Percentiles rank a stretch among this genome's conserved stretches.
These are phyloP conservation scores for Trachurus trachurus DNA, from an alignment of 2,797 vertebrate genomes.

Conservation along the genomic window DNA sequence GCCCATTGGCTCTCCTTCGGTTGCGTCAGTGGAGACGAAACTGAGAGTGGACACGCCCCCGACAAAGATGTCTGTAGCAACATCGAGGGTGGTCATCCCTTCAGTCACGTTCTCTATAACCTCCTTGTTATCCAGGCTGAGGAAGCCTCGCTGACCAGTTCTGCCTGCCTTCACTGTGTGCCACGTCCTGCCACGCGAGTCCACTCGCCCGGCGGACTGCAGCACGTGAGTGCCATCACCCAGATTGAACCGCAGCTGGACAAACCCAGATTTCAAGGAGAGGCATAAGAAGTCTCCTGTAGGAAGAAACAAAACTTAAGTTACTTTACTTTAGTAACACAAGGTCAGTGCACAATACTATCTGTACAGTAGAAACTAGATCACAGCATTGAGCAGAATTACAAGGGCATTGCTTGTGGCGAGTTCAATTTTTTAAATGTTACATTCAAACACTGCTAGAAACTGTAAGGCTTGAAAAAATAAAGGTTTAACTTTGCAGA, in stretches of 20 bases:
- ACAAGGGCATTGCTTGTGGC: not conserved
- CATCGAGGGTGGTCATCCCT: constrained; percentile 87
- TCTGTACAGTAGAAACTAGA: not conserved
- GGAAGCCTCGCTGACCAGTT: constrained; percentile 85
- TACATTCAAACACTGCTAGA: not conserved
- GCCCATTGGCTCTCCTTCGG: constrained; percentile 81
- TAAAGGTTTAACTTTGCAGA: not conserved
- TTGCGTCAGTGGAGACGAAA: constrained; percentile 82
- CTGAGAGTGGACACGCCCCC: constrained; percentile 88
- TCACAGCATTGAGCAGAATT: not conserved
- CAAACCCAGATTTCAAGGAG: constrained; percentile 85
- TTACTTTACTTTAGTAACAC: not conserved
- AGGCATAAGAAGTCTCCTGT: constrained; percentile 92
- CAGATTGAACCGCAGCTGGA: constrained; percentile 90
- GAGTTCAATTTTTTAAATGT: not conserved
- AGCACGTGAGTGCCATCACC: constrained; percentile 85
- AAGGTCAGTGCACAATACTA: not conserved
- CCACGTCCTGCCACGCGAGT: constrained; percentile 81
- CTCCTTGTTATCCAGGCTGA: constrained; percentile 84
- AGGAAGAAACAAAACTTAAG: constrained; percentile 2
- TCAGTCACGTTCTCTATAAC: constrained; percentile 69
- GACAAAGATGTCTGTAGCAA: constrained; percentile 86
- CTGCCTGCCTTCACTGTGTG: constrained; percentile 87
- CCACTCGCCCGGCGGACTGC: constrained; percentile 79
- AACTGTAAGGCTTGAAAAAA: not conserved